Evolutionary conservation across 2,888 invertebrate genomes (phyloP).

Genomic region (Noctua janthina): DNA sequence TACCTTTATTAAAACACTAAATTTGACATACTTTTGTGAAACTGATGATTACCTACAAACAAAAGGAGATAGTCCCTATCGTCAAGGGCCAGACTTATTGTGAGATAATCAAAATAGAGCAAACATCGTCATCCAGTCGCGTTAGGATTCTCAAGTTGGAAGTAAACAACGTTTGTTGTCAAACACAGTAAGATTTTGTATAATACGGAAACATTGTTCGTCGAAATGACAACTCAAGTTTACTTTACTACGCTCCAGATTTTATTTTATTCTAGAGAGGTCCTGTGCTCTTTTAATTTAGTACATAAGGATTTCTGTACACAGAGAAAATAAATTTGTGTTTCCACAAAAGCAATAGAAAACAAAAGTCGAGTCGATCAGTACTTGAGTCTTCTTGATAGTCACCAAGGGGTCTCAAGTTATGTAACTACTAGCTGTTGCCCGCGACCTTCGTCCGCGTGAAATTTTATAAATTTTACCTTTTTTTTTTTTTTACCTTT

Average conservation of each 20-base stretch:
- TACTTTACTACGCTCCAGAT: background rate
- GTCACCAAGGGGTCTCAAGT: background rate
- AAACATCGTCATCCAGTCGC: slow-evolving; percentile 16
- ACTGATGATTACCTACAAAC: background rate
- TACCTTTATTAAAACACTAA: background rate
- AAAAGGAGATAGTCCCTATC: background rate
- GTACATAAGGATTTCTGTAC: background rate
- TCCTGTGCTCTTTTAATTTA: background rate
- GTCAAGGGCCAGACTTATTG: background rate
- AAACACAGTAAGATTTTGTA: slow-evolving; percentile 30
- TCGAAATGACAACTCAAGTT: background rate
- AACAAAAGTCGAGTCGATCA: background rate
- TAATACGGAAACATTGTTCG: slow-evolving; percentile 25
- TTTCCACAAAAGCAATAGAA: background rate
- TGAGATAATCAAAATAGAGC: background rate
- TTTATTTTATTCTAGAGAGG: background rate
- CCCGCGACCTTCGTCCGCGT: no score
- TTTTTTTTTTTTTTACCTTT: no score
- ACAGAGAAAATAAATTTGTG: background rate
- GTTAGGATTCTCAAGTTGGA: slow-evolving; percentile 28
- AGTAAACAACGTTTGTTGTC: slow-evolving; percentile 23
- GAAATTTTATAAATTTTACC: no score
- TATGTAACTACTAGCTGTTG: background rate
- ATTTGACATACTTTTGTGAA: background rate
- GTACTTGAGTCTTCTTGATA: background rate